These are phyloP conservation scores for Heterotilapia buettikoferi DNA, from an alignment of 2,113 vertebrate species.

Conservation along the genomic window DNA sequence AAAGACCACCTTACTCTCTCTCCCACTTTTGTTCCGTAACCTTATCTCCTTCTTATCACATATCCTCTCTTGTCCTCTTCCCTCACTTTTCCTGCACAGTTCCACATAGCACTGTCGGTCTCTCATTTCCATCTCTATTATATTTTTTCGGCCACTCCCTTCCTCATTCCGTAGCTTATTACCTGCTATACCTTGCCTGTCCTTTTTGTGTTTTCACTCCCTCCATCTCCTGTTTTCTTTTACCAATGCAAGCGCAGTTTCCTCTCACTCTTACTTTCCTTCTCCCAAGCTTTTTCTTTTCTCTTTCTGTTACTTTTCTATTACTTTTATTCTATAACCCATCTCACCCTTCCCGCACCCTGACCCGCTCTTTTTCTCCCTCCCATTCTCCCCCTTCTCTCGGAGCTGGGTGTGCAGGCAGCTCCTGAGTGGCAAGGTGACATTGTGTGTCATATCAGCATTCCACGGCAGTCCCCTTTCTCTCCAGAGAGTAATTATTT, in stretches of 20 bases:
- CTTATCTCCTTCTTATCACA: slow-evolving; percentile 22
- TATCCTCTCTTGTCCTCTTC: slow-evolving; percentile 14
- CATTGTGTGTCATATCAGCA: slow-evolving; percentile 86
- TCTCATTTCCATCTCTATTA: slow-evolving; percentile 30
- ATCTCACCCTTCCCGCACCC: slow-evolving; percentile 37
- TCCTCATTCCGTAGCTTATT: slow-evolving; percentile 33
- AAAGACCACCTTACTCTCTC: slow-evolving; percentile 10
- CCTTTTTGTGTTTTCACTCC: slow-evolving; percentile 11
- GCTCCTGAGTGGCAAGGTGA: slow-evolving; percentile 86
- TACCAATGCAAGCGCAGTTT: neutral
- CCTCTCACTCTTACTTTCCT: neutral
- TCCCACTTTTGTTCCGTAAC: neutral
- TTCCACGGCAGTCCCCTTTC: slow-evolving; percentile 76
- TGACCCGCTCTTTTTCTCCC: slow-evolving; percentile 24
- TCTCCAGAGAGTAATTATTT: slow-evolving; percentile 86
- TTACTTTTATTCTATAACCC: slow-evolving; percentile 39
- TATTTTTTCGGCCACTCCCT: slow-evolving; percentile 24
- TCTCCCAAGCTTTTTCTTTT: neutral
- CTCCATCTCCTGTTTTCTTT: slow-evolving; percentile 34
- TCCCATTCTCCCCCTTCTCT: neutral
- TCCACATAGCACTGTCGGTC: neutral
- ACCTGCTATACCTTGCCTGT: slow-evolving; percentile 25
- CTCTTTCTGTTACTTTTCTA: slow-evolving; percentile 26
- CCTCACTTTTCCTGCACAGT: slow-evolving; percentile 8
- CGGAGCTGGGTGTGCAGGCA: slow-evolving; percentile 54